Base-by-base conservation (phyloP, 2,113 vertebrate species). In the Alexandromys fortis region DNA sequence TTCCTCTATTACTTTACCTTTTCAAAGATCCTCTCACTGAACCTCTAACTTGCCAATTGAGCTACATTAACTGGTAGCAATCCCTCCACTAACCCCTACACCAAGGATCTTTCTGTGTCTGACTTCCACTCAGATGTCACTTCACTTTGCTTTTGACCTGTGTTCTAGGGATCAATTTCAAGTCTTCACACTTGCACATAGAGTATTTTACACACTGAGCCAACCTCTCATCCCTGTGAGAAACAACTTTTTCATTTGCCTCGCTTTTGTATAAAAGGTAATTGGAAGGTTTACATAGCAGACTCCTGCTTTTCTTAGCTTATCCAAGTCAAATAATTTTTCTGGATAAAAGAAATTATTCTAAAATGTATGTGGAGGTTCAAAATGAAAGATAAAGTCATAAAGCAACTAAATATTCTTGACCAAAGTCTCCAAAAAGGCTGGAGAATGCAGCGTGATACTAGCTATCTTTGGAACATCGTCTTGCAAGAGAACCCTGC, bases 331-430 rank as follows among this genome's bases (percentile, higher is more conserved):
- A 97, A 88, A 93, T 47, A 19, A 35, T 95, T 87, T 42, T 96
- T 95, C 33, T 63, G 33, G 61, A 95, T 93, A 90, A 92, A 96
- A 79, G 38, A 86, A 96, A 93, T 89, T 89, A 90, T 68, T 91
- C 55, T 92, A 65, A 70, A 67, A 96, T 21, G 47, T 38, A 77
- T 78, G 91, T 21, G 92, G 87, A 90, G 94, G 89, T 97, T 97
- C 73, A 89, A 63, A 88, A 38, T 92, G 82, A 28, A 55, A 7
- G 92, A 91, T 82, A 91, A 94, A 95, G 28, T 94, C 65, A 97
- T 90, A 96, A 97, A 96, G 58, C 35, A 86, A 35, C 42, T 94
- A 96, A 81, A 97, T 95, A 83, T 76, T 92, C 93, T 92, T 24
- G 24, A 97, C 24, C 45, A 90, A 88, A 88, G 49, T 45, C n/a